Evolutionary conservation across 2,797 vertebrate genomes (phyloP), one percentile per base, ranked within the genome.

Genomic region (Centropyge bicolor): DNA sequence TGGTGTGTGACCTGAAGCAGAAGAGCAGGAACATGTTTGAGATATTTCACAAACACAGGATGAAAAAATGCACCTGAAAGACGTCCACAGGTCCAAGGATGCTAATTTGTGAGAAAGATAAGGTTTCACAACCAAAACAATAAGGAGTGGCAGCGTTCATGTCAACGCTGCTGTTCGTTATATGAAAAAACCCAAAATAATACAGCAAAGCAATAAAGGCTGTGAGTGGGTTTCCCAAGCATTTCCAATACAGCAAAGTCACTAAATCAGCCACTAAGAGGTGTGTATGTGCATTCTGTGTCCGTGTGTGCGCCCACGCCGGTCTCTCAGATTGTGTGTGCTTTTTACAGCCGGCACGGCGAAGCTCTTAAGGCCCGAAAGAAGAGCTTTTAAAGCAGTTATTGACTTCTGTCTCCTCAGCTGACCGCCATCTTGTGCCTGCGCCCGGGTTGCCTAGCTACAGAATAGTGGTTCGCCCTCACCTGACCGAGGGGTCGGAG

Each of bases 391-490:
- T 88, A 90, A 87, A 92, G 84, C 83, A 45, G 83, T 91, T 94
- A 93, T 94, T 95, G 94, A 94, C 93, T 92, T 88, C 73, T 84
- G 87, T 84, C 89, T 86, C 80, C 74, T 87, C 60, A 31, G 82
- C 89, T 88, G 89, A 90, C 91, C 92, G 81, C 86, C 89, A 81
- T 79, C 82, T 82, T 90, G 89, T 92, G 80, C 83, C 79, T 78
- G 80, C 6, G 19, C 52, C 76, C 60, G 2, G 70, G 92, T 94
- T 93, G 92, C 92, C 85, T 88, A 81, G 92, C 65, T 80, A 91
- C 89, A 3, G 70, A 49, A 70, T 46, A 43, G 64, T 17, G 51
- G 75, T 76, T 83, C 56, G 49, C 65, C 82, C 85, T 91, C 78
- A 84, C 83, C 86, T 89, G 84, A 88, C 88, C 71, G 75, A 40